Conservation (phyloP, 2,797 vertebrate genomes). For the Amniataba percoides region DNA sequence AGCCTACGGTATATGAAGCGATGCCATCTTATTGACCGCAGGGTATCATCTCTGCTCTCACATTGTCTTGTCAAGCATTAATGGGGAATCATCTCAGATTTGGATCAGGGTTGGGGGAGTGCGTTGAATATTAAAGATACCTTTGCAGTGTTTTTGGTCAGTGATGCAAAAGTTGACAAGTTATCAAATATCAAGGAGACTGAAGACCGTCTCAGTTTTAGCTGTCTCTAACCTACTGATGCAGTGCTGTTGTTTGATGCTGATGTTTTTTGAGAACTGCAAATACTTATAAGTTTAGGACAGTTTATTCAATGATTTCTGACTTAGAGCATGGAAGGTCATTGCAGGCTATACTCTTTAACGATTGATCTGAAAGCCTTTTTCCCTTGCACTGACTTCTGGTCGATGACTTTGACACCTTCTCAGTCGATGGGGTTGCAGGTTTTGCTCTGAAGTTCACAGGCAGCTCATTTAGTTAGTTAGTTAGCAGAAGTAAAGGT, state of each 20-base stretch:
- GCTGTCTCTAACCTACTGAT: not conserved
- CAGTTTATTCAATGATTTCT: not conserved
- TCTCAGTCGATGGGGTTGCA: too few relatives aligned
- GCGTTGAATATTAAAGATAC: not conserved
- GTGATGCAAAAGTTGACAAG: not conserved
- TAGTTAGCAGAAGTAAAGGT: not conserved
- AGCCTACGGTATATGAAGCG: conserved; percentile 10
- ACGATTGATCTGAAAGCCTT: too few relatives aligned
- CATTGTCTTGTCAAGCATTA: conserved; percentile 1
- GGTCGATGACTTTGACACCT: not conserved
- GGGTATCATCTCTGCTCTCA: conserved; percentile 6
- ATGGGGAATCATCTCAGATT: not conserved
- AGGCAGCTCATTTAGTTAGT: too few relatives aligned
- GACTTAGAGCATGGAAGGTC: not conserved
- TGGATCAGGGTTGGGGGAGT: not conserved
- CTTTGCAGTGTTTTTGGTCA: not conserved
- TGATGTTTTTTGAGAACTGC: too few relatives aligned
- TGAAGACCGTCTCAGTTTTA: not conserved
- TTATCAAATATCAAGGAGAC: not conserved
- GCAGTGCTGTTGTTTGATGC: too few relatives aligned
- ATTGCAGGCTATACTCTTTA: too few relatives aligned
- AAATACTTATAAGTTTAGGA: not conserved
- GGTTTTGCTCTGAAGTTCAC: too few relatives aligned
- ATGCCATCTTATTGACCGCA: not conserved
- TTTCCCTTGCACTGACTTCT: not conserved